Percentiles rank a stretch among this genome's conserved stretches.
These are phyloP conservation scores for Sarotherodon lohbergeri DNA, from an alignment of 2,113 vertebrate genomes.

Conservation along the genomic window DNA sequence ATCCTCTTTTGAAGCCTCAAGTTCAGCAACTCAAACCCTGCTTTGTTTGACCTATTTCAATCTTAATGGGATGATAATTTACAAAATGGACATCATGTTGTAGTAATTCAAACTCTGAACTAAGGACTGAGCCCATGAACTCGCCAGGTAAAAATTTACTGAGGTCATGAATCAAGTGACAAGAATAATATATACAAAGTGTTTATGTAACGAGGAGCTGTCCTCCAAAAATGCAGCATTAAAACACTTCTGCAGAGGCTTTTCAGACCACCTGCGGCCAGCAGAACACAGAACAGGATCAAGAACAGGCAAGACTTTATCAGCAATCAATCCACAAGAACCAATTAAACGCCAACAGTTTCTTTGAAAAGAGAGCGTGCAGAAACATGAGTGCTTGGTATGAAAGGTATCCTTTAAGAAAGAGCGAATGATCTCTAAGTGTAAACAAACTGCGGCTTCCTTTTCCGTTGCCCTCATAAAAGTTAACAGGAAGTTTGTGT, in stretches of 20 bases:
- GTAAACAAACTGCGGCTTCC: neutral
- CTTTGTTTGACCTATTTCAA: neutral
- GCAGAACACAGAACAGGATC: neutral
- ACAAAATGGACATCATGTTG: neutral
- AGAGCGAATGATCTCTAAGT: neutral
- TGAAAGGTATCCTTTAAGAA: neutral
- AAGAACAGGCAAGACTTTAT: neutral
- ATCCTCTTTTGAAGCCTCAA: accelerated
- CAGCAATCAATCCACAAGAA: neutral
- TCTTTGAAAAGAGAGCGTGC: neutral
- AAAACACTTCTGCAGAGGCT: neutral
- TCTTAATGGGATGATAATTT: neutral
- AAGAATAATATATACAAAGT: neutral
- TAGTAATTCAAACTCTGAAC: neutral
- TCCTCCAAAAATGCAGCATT: neutral
- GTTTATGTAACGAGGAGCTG: neutral
- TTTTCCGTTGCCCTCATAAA: neutral
- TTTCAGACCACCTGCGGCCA: accelerated
- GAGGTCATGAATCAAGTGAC: neutral
- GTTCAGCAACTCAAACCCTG: neutral
- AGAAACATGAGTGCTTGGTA: neutral
- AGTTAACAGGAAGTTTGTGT: neutral
- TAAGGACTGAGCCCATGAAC: neutral
- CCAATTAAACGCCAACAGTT: neutral
- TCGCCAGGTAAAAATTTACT: accelerated